A percentile compares a stretch with the other conserved stretches of the same genome.
Conservation (phyloP, 2,797 vertebrate species). For the Podarcis siculus region DNA sequence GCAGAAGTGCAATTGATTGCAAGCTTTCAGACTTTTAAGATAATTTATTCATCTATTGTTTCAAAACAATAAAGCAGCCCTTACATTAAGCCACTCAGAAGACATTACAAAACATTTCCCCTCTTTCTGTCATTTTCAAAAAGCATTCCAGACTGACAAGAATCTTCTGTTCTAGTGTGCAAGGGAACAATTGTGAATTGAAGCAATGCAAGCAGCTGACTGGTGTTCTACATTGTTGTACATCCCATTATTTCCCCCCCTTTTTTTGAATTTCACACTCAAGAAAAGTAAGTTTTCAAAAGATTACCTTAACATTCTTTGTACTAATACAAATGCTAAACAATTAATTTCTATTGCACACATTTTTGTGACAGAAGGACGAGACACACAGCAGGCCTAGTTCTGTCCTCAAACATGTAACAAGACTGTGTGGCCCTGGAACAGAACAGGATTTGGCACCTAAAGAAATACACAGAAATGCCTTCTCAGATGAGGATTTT, state of each 20-base stretch:
- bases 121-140: constrained; percentile 81
- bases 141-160: constrained; percentile 71
- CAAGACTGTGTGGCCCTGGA: constrained; percentile 44
- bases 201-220: constrained; percentile 65
- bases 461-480: background rate
- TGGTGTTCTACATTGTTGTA: constrained; percentile 56
- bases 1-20: constrained; percentile 50
- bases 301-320: constrained; percentile 45
- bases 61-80: constrained; percentile 79
- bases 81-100: constrained; percentile 69
- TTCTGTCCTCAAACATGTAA: constrained; percentile 75
- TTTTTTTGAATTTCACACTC: constrained; percentile 41
- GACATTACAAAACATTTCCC: constrained; percentile 74
- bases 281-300: constrained; percentile 52
- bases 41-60: constrained; percentile 79
- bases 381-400: constrained; percentile 63
- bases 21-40: constrained; percentile 72
- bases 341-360: constrained; percentile 54
- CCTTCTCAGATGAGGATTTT: background rate
- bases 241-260: constrained; percentile 42
- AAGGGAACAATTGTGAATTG: constrained; percentile 63
- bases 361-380: background rate
- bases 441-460: constrained; percentile 63
- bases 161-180: constrained; percentile 64
- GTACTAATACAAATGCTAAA: constrained; percentile 52